These are phyloP conservation scores for Micrasema longulum DNA, from an alignment of 1,140 invertebrate genomes.

Conservation along the genomic window DNA sequence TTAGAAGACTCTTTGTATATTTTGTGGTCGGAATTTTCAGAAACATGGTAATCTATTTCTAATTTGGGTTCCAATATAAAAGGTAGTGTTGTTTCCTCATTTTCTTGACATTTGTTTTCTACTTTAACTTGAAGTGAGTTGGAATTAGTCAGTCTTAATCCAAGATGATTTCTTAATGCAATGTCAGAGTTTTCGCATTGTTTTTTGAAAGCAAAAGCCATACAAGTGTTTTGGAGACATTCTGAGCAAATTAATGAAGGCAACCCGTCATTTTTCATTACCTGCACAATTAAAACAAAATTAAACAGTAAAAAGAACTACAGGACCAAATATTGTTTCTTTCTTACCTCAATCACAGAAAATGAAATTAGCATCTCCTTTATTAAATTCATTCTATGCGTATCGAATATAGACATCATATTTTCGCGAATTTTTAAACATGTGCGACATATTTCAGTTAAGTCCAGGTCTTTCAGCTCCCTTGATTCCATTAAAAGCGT, in stretches of 20 bases:
- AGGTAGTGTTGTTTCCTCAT: slow-evolving; percentile 21
- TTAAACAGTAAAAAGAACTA: neutral
- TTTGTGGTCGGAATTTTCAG: slow-evolving; percentile 18
- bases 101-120: slow-evolving; percentile 36
- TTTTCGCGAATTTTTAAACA: slow-evolving; percentile 34
- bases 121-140: slow-evolving; percentile 26
- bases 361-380: slow-evolving; percentile 45
- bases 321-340: neutral
- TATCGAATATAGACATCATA: slow-evolving; percentile 36
- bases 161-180: slow-evolving; percentile 36
- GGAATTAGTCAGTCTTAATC: neutral
- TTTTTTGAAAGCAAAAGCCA: slow-evolving; percentile 48
- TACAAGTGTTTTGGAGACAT: slow-evolving; percentile 39
- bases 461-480: neutral
- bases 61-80: slow-evolving; percentile 33
- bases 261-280: slow-evolving; percentile 47
- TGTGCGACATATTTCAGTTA: slow-evolving; percentile 33
- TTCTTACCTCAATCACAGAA: slow-evolving; percentile 35
- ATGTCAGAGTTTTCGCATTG: slow-evolving; percentile 48
- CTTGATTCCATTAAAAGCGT: no score
- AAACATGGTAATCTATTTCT: slow-evolving; percentile 21
- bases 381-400: slow-evolving; percentile 2
- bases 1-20: slow-evolving; percentile 1
- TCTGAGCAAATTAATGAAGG: slow-evolving; percentile 48
- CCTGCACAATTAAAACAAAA: slow-evolving; percentile 26